Evolutionary conservation across 1,140 invertebrate species (phyloP).

Genomic region (Homalodisca vitripennis): DNA sequence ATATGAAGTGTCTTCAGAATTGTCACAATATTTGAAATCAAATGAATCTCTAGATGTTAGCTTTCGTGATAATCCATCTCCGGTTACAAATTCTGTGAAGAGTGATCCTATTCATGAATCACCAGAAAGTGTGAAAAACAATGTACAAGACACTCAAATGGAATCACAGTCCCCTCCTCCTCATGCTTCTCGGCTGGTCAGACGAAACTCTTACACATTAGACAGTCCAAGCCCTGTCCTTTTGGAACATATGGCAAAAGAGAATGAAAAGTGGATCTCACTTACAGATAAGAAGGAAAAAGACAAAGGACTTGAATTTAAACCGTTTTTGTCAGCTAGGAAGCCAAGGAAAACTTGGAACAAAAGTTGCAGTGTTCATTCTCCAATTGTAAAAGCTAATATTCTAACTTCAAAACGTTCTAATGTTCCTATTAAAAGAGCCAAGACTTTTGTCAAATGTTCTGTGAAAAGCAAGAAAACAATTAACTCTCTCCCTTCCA

Average conservation of each 20-base stretch:
- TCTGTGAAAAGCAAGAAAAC: neutral
- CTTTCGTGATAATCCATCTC: neutral
- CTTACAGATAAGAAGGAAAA: neutral
- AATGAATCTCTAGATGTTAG: neutral
- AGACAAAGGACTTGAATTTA: neutral
- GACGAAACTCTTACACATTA: constrained; percentile 15
- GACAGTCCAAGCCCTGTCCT: constrained; percentile 19
- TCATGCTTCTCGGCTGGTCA: neutral
- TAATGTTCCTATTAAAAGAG: neutral
- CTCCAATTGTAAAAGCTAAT: neutral
- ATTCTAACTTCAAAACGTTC: too few relatives aligned
- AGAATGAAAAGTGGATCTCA: neutral
- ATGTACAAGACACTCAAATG: neutral
- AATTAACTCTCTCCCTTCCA: neutral
- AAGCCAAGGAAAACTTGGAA: constrained; percentile 12
- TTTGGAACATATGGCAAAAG: constrained; percentile 12
- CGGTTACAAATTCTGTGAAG: neutral
- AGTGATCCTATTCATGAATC: neutral
- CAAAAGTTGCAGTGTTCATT: neutral
- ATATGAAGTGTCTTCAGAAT: neutral
- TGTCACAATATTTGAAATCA: neutral
- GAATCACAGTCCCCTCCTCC: too few relatives aligned
- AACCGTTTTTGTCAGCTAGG: neutral
- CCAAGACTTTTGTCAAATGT: neutral
- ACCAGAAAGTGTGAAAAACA: neutral